Percentiles rank a stretch among this genome's conserved stretches.
Conservation (phyloP, 2,113 vertebrate genomes). For the Caloenas nicobarica region DNA sequence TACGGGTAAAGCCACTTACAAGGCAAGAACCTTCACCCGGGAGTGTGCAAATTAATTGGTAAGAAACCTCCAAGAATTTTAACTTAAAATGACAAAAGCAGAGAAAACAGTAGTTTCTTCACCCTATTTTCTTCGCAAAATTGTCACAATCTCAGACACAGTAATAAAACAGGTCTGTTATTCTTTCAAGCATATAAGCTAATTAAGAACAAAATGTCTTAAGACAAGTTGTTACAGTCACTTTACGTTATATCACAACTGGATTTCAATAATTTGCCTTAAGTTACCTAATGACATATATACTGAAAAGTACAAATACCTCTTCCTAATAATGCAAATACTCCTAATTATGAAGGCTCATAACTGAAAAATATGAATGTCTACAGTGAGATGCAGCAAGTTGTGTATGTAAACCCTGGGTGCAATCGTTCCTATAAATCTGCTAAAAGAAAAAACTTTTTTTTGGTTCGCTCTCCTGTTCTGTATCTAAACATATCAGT, state of each 20-base stretch:
- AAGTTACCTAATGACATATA: background rate
- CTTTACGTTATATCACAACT: background rate
- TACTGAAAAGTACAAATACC: background rate
- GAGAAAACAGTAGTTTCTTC: background rate
- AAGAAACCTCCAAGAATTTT: background rate
- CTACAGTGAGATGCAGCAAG: background rate
- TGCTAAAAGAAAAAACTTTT: background rate
- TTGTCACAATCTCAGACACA: background rate
- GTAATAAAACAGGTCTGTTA: background rate
- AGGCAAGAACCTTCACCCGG: background rate
- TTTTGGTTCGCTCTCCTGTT: background rate
- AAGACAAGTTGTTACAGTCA: background rate
- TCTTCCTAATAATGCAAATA: background rate
- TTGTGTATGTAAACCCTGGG: background rate
- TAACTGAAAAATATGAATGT: background rate
- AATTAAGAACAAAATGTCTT: background rate
- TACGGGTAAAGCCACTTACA: background rate
- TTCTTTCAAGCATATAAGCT: background rate
- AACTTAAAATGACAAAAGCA: background rate
- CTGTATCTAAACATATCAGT: background rate
- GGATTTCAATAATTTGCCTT: background rate
- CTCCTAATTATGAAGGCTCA: background rate
- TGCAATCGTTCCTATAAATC: background rate
- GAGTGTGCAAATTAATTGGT: background rate
- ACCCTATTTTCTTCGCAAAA: background rate